Evolutionary conservation across 2,113 vertebrate genomes (phyloP), one percentile per base, ranked within the genome.

Genomic region (Callionymus lyra): DNA sequence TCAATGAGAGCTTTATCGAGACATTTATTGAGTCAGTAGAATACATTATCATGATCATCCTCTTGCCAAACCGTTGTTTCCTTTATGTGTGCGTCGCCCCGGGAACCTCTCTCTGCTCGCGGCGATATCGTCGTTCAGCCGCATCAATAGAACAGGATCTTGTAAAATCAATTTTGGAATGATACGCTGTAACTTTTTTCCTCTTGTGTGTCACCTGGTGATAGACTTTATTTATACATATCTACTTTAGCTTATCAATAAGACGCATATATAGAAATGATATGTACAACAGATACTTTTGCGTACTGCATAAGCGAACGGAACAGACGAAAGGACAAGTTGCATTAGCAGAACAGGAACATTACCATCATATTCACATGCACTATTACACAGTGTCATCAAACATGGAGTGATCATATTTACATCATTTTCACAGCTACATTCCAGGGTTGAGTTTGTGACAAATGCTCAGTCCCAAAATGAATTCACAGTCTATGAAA

Each of bases 1-100:
- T 15, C 44, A 73, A 82, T 80, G 82, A 80, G 77, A 82, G 77
- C 82, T 86, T 91, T 88, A 91, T 62, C 82, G 90, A 91, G 84
- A 91, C 85, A 88, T 98, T 92, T 97, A 97, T 97, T 96, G 76
- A 87, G 91, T 89, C 90, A 91, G 90, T 86, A 85, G 85, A 91
- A 87, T 91, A 90, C 88, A 91, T 64, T 45, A 57, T 70, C 87
- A 89, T 91, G 89, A 88, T 86, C 88, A 88, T 89, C 56, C 63
- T 74, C 69, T 89, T 95, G 89, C n/a, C 91, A 96, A 90, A 88
- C 89, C 66, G 88, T 87, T 72, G 68, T 63, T 63, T 72, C 54
- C 64, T 69, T n/a, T 50, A 19, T 50, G 57, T 17, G 34, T 59
- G 49, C n/a, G n/a, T n/a, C n/a, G n/a, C n/a, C n/a, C n/a, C n/a